phyloP scores from a whole-genome alignment of 2,888 invertebrate genomes.

The Fragum fragum region DNA sequence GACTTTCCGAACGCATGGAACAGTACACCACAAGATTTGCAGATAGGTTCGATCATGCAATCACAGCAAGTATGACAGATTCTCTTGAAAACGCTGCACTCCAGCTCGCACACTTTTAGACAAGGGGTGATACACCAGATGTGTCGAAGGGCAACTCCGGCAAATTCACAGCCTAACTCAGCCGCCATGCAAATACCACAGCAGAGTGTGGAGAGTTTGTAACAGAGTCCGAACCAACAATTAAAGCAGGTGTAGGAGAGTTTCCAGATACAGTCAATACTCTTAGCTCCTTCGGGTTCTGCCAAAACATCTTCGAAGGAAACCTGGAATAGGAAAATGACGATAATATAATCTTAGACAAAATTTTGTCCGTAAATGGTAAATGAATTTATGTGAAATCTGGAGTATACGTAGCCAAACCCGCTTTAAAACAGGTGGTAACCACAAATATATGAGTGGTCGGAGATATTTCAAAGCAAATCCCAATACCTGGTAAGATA shows the following conservation, averaged over 20 bases:
- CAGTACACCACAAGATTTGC: conserved; percentile 65
- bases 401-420: too few species aligned
- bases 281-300: conserved; percentile 81
- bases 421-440: too few species aligned
- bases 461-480: too few species aligned
- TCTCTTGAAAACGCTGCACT: conserved; percentile 78
- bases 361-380: too few species aligned
- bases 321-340: conserved; percentile 47
- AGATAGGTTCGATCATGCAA: conserved; percentile 72
- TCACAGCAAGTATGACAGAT: conserved; percentile 41
- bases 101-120: conserved; percentile 87
- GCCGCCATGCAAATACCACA: conserved; percentile 91
- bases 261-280: conserved; percentile 91
- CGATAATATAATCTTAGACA: too few species aligned
- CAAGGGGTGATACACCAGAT: conserved; percentile 74
- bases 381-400: too few species aligned
- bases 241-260: conserved; percentile 90
- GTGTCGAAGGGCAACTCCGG: conserved; percentile 89
- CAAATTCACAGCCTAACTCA: conserved; percentile 87
- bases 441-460: too few species aligned
- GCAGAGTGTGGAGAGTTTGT: conserved; percentile 90
- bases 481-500: too few species aligned
- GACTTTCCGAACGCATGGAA: conserved; percentile 67
- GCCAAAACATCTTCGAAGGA: conserved; percentile 72
- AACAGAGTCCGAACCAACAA: conserved; percentile 90